phyloP scores from a whole-genome alignment of 2,113 vertebrate genomes.

The Capra hircus region DNA sequence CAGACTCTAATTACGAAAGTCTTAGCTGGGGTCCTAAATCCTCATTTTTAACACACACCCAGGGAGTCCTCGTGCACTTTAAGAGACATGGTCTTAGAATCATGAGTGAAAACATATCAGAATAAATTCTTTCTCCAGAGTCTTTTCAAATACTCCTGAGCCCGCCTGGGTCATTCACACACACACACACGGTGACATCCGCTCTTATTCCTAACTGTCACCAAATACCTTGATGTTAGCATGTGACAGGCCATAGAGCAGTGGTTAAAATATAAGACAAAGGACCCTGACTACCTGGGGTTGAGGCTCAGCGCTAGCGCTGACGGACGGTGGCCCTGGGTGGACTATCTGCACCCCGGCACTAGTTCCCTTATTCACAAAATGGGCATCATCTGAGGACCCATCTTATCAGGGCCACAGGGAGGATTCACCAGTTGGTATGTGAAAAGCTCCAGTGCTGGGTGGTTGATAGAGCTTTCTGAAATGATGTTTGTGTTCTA shows the following conservation, averaged over 20 bases:
- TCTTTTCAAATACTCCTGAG: background rate
- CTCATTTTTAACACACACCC: background rate
- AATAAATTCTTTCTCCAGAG: background rate
- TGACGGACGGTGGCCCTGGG: background rate
- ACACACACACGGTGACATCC: background rate
- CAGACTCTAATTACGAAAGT: background rate
- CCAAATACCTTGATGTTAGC: background rate
- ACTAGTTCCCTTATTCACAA: background rate
- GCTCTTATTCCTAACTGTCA: background rate
- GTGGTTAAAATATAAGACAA: background rate
- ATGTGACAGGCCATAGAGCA: background rate
- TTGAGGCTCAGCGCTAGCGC: background rate
- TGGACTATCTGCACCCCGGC: background rate
- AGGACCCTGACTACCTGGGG: background rate
- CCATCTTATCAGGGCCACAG: background rate
- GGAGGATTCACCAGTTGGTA: too few relatives aligned
- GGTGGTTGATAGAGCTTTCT: rapidly evolving
- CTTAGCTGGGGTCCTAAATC: background rate
- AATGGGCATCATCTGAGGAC: background rate
- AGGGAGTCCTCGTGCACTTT: background rate
- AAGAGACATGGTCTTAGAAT: background rate
- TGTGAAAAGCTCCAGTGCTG: background rate
- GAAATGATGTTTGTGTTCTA: rapidly evolving
- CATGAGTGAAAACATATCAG: background rate
- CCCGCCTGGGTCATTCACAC: background rate